A percentile compares a stretch with the other conserved stretches of the same genome.
Evolutionary conservation across 2,797 vertebrate genomes (phyloP).

Genomic region (Spinus olivaceus): DNA sequence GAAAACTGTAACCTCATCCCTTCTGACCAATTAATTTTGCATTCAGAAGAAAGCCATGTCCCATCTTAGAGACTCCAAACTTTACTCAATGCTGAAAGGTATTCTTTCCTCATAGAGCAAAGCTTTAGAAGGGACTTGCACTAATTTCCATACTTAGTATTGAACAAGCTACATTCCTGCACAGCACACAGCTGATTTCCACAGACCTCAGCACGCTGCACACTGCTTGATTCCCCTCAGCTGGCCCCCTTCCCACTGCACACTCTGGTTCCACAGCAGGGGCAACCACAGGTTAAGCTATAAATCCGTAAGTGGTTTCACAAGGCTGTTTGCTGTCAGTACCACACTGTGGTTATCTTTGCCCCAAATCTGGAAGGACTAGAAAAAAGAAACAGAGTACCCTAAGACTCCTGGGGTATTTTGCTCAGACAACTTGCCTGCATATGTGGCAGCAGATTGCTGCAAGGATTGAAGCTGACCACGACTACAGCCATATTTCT

Average conservation of each 20-base stretch:
- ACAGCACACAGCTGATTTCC: background rate
- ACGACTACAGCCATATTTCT: constrained; percentile 91
- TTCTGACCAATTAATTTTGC: background rate
- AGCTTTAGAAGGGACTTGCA: background rate
- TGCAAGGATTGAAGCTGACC: constrained; percentile 97
- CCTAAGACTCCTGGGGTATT: background rate
- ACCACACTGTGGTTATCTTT: background rate
- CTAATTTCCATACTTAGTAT: background rate
- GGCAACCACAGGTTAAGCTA: background rate
- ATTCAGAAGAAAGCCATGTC: background rate
- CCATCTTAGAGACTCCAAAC: background rate
- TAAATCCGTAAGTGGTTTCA: background rate
- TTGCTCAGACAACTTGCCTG: constrained; percentile 76
- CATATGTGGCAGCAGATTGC: constrained; percentile 94
- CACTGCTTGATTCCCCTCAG: background rate
- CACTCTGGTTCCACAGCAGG: background rate
- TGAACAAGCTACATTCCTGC: background rate
- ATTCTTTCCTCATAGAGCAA: background rate
- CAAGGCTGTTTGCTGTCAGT: background rate
- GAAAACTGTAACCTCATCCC: background rate
- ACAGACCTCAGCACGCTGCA: background rate
- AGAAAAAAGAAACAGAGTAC: background rate
- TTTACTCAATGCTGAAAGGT: background rate
- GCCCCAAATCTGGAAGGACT: background rate
- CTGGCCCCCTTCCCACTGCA: background rate